Evolutionary conservation across 2,113 vertebrate genomes (phyloP).

Genomic region (Toxostoma redivivum): DNA sequence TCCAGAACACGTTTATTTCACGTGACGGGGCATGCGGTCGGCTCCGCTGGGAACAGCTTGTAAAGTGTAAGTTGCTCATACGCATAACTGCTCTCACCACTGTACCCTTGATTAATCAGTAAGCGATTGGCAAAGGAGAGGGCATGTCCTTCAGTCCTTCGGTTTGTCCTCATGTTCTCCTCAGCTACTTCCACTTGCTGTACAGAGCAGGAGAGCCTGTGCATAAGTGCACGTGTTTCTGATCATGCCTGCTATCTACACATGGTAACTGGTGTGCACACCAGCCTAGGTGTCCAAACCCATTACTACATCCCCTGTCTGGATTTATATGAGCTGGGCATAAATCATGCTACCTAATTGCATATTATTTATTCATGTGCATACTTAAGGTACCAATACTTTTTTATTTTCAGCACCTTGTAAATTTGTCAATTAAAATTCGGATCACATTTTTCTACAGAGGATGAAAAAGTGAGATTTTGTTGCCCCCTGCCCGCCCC

Average conservation of each 20-base stretch:
- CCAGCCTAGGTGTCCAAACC: not conserved
- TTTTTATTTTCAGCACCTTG: not conserved
- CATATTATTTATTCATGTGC: not conserved
- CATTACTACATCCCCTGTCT: not conserved
- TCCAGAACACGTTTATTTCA: not conserved
- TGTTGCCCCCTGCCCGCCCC: fast-evolving
- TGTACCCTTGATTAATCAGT: not conserved
- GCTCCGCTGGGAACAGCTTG: fast-evolving
- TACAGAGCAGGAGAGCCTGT: not conserved
- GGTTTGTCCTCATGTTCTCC: not conserved
- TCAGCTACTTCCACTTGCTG: not conserved
- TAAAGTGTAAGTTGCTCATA: not conserved
- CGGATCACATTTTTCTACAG: fast-evolving
- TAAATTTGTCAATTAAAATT: not conserved
- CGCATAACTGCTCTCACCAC: fast-evolving
- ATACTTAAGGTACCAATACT: not conserved
- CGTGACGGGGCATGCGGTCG: fast-evolving
- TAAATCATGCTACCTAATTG: not conserved
- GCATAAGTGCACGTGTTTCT: fast-evolving
- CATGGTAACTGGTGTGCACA: fast-evolving
- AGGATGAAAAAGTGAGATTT: not conserved
- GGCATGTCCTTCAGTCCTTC: not conserved
- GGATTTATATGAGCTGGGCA: not conserved
- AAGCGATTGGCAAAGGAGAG: not conserved
- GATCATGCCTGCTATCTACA: not conserved